Evolutionary conservation across 2,888 invertebrate species (phyloP).

Genomic region (Drosophila longiperda): DNA sequence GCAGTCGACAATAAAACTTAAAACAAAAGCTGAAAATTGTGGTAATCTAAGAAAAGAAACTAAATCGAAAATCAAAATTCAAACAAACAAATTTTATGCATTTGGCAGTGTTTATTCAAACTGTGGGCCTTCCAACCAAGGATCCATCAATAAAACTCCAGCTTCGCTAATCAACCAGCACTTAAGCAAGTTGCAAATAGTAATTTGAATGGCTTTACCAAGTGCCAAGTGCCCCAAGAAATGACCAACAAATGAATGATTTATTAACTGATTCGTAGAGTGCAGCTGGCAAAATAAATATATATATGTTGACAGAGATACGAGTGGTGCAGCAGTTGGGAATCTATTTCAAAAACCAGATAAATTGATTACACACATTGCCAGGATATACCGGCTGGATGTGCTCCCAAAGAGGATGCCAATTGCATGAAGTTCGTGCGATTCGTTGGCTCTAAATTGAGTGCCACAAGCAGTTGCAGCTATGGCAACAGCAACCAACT

Average conservation of each 20-base stretch:
- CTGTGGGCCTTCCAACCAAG: background rate
- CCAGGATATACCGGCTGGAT: background rate
- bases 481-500: constrained; percentile 16
- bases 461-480: constrained; percentile 25
- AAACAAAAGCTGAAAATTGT: background rate
- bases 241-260: background rate
- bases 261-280: background rate
- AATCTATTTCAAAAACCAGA: constrained; percentile 22
- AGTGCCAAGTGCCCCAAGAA: no score
- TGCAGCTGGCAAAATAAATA: background rate
- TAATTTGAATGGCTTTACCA: background rate
- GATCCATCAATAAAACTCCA: background rate
- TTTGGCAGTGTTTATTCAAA: background rate
- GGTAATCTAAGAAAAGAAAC: background rate
- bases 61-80: background rate
- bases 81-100: background rate
- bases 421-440: constrained; percentile 4
- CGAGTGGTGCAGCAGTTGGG: constrained; percentile 18
- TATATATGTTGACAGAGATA: background rate
- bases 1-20: background rate
- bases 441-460: constrained; percentile 16
- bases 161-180: no score
- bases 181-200: background rate
- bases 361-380: constrained; percentile 8
- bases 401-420: constrained; percentile 3